Evolutionary conservation across 1,140 invertebrate genomes (phyloP).

Genomic region (Hypsibius dujardini): DNA sequence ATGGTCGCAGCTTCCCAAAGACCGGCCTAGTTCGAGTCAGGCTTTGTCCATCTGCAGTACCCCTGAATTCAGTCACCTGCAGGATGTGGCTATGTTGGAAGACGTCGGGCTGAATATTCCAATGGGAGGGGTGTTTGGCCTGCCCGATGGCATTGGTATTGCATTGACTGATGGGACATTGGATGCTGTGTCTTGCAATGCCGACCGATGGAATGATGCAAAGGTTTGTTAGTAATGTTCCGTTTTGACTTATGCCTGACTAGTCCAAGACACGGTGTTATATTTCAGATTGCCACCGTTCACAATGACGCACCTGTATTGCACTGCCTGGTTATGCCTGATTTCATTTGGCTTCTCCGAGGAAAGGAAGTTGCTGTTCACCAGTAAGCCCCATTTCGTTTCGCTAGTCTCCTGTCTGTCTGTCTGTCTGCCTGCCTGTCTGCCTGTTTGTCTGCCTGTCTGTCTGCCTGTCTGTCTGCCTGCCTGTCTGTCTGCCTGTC

Average conservation of each 20-base stretch:
- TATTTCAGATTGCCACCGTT: not conserved
- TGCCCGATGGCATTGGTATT: slow-evolving; percentile 14
- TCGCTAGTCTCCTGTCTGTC: too few relatives aligned
- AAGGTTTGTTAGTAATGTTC: not conserved
- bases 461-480: too few relatives aligned
- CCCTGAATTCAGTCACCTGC: slow-evolving; percentile 73
- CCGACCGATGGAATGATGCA: slow-evolving; percentile 19
- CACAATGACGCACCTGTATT: not conserved
- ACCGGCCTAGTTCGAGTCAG: slow-evolving; percentile 74
- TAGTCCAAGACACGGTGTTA: too few relatives aligned
- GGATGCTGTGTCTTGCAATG: slow-evolving; percentile 20
- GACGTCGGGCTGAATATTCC: slow-evolving; percentile 27
- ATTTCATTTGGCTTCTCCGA: slow-evolving; percentile 1
- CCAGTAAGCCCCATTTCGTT: not conserved
- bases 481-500: too few relatives aligned
- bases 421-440: too few relatives aligned
- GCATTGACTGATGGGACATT: slow-evolving; percentile 17
- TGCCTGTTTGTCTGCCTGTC: too few relatives aligned
- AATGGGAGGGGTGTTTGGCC: not conserved
- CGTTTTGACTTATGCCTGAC: too few relatives aligned
- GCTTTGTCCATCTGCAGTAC: slow-evolving; percentile 74
- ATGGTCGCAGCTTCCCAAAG: slow-evolving; percentile 70
- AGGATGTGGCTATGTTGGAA: slow-evolving; percentile 49
- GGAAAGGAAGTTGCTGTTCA: not conserved
- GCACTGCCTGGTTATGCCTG: not conserved